phyloP scores from a whole-genome alignment of 2,888 invertebrate genomes.

The Copidosoma aretas region DNA sequence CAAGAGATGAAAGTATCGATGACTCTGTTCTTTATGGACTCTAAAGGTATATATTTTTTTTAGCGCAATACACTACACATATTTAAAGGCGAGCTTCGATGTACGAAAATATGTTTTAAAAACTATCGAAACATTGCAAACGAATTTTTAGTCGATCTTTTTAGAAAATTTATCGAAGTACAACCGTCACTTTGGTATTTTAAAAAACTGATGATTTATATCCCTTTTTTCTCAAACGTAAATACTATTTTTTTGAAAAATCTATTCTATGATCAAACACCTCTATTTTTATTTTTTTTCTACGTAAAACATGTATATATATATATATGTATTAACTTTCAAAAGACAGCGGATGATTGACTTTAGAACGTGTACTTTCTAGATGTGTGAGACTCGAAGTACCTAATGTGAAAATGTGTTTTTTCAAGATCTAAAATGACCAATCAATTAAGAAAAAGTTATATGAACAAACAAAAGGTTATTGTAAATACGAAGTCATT shows the following conservation, averaged over 20 bases:
- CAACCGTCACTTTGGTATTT: slow-evolving; percentile 19
- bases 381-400: slow-evolving; percentile 11
- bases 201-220: slow-evolving; percentile 14
- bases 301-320: slow-evolving; percentile 9
- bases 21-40: slow-evolving; percentile 18
- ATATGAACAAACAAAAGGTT: slow-evolving; percentile 21
- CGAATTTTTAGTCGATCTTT: slow-evolving; percentile 38
- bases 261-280: too few species aligned
- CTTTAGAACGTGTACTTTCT: slow-evolving; percentile 8
- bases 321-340: slow-evolving; percentile 12
- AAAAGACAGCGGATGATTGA: slow-evolving; percentile 8
- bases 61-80: slow-evolving; percentile 2
- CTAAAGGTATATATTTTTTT: slow-evolving; percentile 17
- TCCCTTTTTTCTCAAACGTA: too few species aligned
- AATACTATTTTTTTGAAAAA: too few species aligned
- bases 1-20: slow-evolving; percentile 8
- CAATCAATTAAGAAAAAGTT: neutral
- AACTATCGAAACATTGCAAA: slow-evolving; percentile 37
- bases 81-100: slow-evolving; percentile 23
- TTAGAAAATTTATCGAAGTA: slow-evolving; percentile 17
- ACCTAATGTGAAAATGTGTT: slow-evolving; percentile 16
- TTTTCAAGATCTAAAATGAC: slow-evolving; percentile 33
- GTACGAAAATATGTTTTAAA: slow-evolving; percentile 19
- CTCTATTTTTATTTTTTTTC: neutral
- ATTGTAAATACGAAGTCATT: slow-evolving; percentile 32